phyloP scores from a whole-genome alignment of 2,797 vertebrate species.

The Mormyrops boulengeri region DNA sequence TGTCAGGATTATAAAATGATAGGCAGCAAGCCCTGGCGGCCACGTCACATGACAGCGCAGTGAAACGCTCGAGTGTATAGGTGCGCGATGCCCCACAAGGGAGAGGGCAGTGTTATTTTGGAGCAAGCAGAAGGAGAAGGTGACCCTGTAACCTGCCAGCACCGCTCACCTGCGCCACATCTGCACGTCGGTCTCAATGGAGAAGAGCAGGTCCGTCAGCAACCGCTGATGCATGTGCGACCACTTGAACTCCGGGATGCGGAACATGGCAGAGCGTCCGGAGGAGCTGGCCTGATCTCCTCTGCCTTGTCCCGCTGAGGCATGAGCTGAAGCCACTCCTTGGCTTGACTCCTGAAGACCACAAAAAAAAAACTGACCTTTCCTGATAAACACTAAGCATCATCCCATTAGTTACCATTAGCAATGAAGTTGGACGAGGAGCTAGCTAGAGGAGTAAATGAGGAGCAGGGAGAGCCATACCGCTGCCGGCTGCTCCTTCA shows the following conservation, averaged over 20 bases:
- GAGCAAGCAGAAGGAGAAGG: not conserved
- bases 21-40: not conserved
- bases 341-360: constrained; percentile 58
- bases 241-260: constrained; percentile 94
- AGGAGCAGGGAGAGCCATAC: constrained; percentile 49
- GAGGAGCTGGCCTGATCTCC: constrained; percentile 57
- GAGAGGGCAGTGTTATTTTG: not conserved
- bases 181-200: constrained; percentile 94
- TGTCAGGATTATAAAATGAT: not conserved
- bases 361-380: not conserved
- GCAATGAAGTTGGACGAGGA: not conserved
- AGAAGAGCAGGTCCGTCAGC: constrained; percentile 92
- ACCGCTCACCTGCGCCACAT: constrained; percentile 91
- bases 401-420: not conserved
- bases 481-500: constrained; percentile 66
- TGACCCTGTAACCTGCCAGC: not conserved
- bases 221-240: constrained; percentile 94
- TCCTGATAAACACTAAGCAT: not conserved
- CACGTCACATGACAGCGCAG: not conserved
- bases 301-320: constrained; percentile 57
- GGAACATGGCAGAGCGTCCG: constrained; percentile 78
- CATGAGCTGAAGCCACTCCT: constrained; percentile 44
- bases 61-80: not conserved
- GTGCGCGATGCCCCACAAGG: not conserved
- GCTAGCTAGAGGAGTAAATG: not conserved